phyloP scores from a whole-genome alignment of 2,888 invertebrate genomes.

The Tiliacea aurago region DNA sequence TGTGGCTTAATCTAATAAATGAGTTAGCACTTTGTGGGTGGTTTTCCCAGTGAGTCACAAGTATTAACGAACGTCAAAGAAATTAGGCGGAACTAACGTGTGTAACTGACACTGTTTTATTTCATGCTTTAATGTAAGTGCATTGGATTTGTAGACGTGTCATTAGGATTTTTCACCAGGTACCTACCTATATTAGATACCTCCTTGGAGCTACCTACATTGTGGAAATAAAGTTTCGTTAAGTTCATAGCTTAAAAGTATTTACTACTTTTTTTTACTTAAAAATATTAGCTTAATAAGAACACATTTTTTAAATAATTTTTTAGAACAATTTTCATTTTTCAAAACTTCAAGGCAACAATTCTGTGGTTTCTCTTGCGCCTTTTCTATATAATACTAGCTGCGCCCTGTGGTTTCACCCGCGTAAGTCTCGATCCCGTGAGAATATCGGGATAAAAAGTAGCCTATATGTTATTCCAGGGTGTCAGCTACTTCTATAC shows the following conservation, averaged over 20 bases:
- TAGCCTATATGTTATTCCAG: too few relatives aligned
- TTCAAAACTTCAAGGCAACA: too few relatives aligned
- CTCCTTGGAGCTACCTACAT: too few relatives aligned
- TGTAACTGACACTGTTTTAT: conserved; percentile 4
- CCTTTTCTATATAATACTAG: background rate
- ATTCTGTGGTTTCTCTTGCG: background rate
- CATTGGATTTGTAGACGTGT: conserved; percentile 12
- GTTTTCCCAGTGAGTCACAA: conserved; percentile 74
- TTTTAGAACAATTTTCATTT: too few relatives aligned
- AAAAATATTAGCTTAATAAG: too few relatives aligned
- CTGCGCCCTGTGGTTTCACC: too few relatives aligned
- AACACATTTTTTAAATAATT: too few relatives aligned
- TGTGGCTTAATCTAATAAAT: conserved; percentile 60
- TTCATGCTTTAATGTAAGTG: conserved; percentile 13
- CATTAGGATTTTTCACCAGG: conserved; percentile 4
- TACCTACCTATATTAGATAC: background rate
- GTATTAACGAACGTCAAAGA: conserved; percentile 62
- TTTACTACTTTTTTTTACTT: too few relatives aligned
- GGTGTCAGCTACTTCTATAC: too few relatives aligned
- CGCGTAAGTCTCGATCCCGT: too few relatives aligned
- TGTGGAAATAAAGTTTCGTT: background rate
- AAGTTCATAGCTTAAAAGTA: background rate
- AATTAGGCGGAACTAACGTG: conserved; percentile 63
- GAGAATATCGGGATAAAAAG: too few relatives aligned
- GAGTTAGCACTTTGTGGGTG: conserved; percentile 50